phyloP scores from a whole-genome alignment of 2,888 invertebrate genomes.

The Caenorhabditis imperialis region DNA sequence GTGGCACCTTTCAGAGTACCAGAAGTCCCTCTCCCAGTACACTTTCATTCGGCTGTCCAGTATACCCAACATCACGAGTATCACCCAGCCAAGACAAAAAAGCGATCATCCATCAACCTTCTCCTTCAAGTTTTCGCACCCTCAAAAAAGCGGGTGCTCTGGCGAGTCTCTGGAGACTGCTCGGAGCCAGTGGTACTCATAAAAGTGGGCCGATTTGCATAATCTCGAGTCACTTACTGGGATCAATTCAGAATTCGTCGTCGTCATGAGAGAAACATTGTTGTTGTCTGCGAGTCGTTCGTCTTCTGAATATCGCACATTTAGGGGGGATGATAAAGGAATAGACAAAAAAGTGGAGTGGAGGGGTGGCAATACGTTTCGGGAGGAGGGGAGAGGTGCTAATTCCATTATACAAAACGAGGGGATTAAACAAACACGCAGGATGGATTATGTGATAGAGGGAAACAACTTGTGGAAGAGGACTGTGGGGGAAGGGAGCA shows the following conservation, averaged over 20 bases:
- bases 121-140: constrained; percentile 18
- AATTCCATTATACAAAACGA: constrained; percentile 50
- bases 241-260: constrained; percentile 49
- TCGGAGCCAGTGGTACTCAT: constrained; percentile 23
- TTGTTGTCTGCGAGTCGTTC: constrained; percentile 10
- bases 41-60: constrained; percentile 3
- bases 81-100: constrained; percentile 1
- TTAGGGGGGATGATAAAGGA: not conserved
- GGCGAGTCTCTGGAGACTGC: not conserved
- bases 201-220: constrained; percentile 48
- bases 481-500: not conserved
- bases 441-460: not conserved
- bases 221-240: constrained; percentile 45
- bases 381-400: constrained; percentile 41
- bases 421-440: constrained; percentile 48
- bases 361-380: not conserved
- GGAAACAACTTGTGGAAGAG: not conserved
- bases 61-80: not conserved
- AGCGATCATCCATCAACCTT: constrained; percentile 51
- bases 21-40: not conserved
- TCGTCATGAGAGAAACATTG: constrained; percentile 28
- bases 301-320: constrained; percentile 3
- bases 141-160: constrained; percentile 39
- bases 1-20: not conserved
- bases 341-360: not conserved